phyloP scores from a whole-genome alignment of 2,888 invertebrate species.

The Coenonympha arcania region DNA sequence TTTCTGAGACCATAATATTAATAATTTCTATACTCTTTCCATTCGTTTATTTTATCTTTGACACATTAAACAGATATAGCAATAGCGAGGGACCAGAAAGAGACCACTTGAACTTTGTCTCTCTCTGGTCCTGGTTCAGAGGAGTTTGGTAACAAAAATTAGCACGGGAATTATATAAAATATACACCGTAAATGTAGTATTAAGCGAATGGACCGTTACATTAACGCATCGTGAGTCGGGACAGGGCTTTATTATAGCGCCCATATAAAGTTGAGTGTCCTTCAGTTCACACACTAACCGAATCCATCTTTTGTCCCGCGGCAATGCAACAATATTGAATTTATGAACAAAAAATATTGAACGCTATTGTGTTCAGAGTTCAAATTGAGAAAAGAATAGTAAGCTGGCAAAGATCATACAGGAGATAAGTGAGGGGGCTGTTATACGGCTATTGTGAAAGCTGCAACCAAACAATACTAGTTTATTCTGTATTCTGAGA shows the following conservation, averaged over 20 bases:
- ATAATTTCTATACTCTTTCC: too few species aligned
- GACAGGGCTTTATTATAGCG: constrained; percentile 11
- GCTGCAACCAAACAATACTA: constrained; percentile 34
- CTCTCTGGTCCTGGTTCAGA: too few species aligned
- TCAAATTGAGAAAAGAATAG: constrained; percentile 44
- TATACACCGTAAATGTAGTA: too few species aligned
- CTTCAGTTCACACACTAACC: constrained; percentile 43
- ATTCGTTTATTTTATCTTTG: too few species aligned
- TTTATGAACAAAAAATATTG: constrained; percentile 63
- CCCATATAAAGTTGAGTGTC: constrained; percentile 46
- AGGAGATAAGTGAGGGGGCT: constrained; percentile 61
- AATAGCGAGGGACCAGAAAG: too few species aligned
- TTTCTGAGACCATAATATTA: too few species aligned
- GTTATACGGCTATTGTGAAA: constrained; percentile 57
- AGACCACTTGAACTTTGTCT: too few species aligned
- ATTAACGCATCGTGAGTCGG: neutral
- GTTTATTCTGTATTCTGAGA: too few species aligned
- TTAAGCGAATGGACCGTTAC: neutral
- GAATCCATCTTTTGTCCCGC: constrained; percentile 50
- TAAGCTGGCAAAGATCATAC: constrained; percentile 57
- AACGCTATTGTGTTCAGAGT: constrained; percentile 57
- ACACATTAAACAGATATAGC: too few species aligned
- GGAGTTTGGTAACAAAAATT: too few species aligned
- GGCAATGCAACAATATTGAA: constrained; percentile 53
- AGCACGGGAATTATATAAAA: too few species aligned